Evolutionary conservation across 1,140 invertebrate genomes (phyloP), one percentile per base, ranked within the genome.

Genomic region (Pseudachorutes palmiensis): DNA sequence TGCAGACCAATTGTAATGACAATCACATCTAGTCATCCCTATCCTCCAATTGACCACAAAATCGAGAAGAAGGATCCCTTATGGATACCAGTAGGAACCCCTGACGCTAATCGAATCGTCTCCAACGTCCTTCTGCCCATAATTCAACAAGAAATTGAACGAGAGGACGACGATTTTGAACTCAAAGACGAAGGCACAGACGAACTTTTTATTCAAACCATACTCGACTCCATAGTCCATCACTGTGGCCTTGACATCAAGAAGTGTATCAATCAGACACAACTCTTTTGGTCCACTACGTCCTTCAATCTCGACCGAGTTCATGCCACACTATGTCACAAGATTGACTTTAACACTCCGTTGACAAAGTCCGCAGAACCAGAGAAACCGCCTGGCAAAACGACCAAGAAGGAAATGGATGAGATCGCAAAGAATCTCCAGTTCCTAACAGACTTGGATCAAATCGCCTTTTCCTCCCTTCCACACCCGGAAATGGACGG

Each of bases 1-100:
- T 62, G 58, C 24, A 62, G 72, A 14, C 72, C 72, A 2, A 74
- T 74, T 32, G 70, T 71, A 28, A 71, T 74, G 72, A 72, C 70
- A 2, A 69, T 62, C 2, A 60, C 69, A 1, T 29, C 36, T 31
- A 26, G 28, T 48, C 41, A 26, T 24, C 33, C 12, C 1, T 2
- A 36, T 22, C 12, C 9, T 1, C 1, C 49, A 2, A 33, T 73
- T 32, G 72, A 74, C 51, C 16, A 65, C 0, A 71, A 70, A 71
- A 51, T 74, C 1, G 69, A 69, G 24, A 67, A 62, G 26, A 70
- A 64, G 49, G 70, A 74, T 36, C 72, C 72, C 1, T 30, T 71
- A 1, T 55, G 55, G 24, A 68, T 74, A 22, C 28, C 57, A 2
- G 69, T 70, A 49, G 22, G 5, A 2, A 45, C 45, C 2, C 67